Percentiles rank a stretch among this genome's conserved stretches.
Conservation (phyloP, 2,797 vertebrate genomes). For the Clarias platycephalus region DNA sequence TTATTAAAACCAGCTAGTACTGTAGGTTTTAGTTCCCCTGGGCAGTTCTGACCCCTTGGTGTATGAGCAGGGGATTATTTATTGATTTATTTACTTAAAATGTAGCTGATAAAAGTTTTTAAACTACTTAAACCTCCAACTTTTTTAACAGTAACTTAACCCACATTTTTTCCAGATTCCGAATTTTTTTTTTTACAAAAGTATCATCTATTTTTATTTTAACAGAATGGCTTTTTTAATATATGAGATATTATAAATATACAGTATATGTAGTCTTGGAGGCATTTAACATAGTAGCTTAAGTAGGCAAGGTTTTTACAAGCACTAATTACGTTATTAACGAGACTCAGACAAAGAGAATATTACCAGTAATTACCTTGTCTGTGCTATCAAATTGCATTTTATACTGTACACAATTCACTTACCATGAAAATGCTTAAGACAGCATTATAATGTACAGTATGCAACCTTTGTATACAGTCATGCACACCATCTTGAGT, state of each 20-base stretch:
- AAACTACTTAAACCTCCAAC: too few species aligned
- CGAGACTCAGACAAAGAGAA: neutral
- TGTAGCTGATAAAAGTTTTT: too few species aligned
- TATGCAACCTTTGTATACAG: too few species aligned
- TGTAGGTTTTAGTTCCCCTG: too few species aligned
- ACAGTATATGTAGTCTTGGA: neutral
- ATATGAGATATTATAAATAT: neutral
- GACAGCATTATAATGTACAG: too few species aligned
- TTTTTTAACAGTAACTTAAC: too few species aligned
- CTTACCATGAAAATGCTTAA: too few species aligned
- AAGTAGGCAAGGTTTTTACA: neutral
- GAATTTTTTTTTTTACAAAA: neutral
- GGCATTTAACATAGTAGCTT: neutral
- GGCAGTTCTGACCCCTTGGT: too few species aligned
- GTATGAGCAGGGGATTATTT: too few species aligned
- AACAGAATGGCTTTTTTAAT: neutral
- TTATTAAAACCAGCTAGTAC: too few species aligned
- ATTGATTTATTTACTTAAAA: too few species aligned
- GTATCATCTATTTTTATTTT: neutral
- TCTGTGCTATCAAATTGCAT: neutral
- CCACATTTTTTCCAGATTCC: neutral
- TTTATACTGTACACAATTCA: neutral
- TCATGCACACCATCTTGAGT: too few species aligned
- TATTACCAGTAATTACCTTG: neutral
- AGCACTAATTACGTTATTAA: neutral